phyloP scores from a whole-genome alignment of 1,140 invertebrate species.

The Penaeus vannamei region DNA sequence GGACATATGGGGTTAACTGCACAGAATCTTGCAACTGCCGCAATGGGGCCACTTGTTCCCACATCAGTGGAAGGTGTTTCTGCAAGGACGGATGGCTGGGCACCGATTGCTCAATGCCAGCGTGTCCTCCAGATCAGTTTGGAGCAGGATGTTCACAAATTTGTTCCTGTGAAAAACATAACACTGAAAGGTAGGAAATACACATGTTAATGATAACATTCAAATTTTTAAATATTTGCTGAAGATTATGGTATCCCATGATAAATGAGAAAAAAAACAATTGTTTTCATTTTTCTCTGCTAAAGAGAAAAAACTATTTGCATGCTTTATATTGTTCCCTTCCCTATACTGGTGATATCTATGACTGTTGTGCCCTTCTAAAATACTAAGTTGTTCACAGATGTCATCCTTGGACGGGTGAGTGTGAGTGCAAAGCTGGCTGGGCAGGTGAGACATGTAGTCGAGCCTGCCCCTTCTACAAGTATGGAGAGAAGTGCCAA shows the following conservation, averaged over 20 bases:
- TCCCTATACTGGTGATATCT: too few relatives aligned
- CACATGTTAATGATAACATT: background rate
- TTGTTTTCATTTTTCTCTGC: too few relatives aligned
- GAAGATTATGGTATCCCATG: too few relatives aligned
- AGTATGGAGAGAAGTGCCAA: slow-evolving; percentile 86
- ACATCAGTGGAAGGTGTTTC: slow-evolving; percentile 80
- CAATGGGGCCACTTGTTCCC: slow-evolving; percentile 83
- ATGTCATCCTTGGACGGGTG: slow-evolving; percentile 90
- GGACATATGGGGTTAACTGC: slow-evolving; percentile 85
- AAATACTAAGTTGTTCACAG: slow-evolving; percentile 65
- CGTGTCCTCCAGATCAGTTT: slow-evolving; percentile 79
- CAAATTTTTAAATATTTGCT: background rate
- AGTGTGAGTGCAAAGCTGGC: slow-evolving; percentile 89
- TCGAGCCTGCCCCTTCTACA: slow-evolving; percentile 85
- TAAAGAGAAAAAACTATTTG: too few relatives aligned
- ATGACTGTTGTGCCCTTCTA: too few relatives aligned
- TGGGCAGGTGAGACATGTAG: slow-evolving; percentile 88
- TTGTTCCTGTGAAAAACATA: slow-evolving; percentile 82
- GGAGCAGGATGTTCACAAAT: slow-evolving; percentile 81
- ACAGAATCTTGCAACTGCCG: slow-evolving; percentile 81
- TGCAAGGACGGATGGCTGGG: slow-evolving; percentile 86
- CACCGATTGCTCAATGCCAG: slow-evolving; percentile 78
- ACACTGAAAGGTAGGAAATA: slow-evolving; percentile 79
- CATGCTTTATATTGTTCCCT: too few relatives aligned
- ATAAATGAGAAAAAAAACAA: too few relatives aligned